Conservation (phyloP, 2,888 invertebrate genomes). For the Standfussiana lucernea region DNA sequence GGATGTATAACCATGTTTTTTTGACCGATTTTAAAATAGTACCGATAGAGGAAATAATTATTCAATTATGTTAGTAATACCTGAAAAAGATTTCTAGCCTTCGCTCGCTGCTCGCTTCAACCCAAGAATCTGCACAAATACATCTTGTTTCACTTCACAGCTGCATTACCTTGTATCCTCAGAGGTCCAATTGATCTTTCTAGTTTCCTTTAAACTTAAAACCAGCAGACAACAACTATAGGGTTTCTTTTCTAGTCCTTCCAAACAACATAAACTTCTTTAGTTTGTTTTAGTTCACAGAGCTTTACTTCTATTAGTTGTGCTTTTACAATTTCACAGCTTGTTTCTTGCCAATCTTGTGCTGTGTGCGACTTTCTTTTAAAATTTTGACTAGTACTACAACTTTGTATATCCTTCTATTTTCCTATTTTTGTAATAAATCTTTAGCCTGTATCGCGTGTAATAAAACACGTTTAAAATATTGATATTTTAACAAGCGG, state of each 20-base stretch:
- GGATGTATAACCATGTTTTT: background rate
- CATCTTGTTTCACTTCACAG: background rate
- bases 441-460: background rate
- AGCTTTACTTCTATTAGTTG: background rate
- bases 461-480: conserved; percentile 19
- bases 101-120: background rate
- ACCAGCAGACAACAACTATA: background rate
- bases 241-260: background rate
- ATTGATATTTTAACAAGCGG: conserved; percentile 42
- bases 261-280: background rate
- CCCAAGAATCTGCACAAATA: background rate
- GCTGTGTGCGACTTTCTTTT: background rate
- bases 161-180: conserved; percentile 4
- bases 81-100: background rate
- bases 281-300: background rate
- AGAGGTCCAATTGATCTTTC: background rate
- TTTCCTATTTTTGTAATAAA: background rate
- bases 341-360: background rate
- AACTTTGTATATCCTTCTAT: background rate
- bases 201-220: conserved; percentile 2
- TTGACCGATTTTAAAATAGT: background rate
- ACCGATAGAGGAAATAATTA: too few species aligned
- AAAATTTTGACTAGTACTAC: too few species aligned
- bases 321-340: conserved; percentile 6
- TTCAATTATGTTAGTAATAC: background rate